Percentiles rank a stretch among this genome's conserved stretches.
Evolutionary conservation across 64 coral and sea anemone species (phyloP).

Genomic region (Stichodactyla mertensii): DNA sequence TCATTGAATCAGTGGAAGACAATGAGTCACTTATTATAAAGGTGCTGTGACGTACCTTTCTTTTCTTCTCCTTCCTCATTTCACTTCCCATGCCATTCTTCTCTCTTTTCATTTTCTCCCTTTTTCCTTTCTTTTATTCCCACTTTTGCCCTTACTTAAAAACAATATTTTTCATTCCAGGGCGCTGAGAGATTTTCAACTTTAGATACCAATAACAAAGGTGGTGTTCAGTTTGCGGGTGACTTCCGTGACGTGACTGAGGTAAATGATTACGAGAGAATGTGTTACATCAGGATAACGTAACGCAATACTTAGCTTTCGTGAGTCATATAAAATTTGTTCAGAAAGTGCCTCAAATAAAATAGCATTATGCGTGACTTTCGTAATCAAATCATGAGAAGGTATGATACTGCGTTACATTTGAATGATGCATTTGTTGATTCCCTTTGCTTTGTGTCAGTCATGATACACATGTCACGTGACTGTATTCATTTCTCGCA

Average conservation of each 20-base stretch:
- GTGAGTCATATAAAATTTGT: too few species aligned
- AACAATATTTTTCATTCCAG: not conserved
- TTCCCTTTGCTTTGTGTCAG: too few species aligned
- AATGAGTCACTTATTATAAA: constrained; percentile 74
- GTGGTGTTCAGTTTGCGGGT: constrained; percentile 45
- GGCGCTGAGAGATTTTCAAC: constrained; percentile 68
- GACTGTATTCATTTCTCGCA: too few species aligned
- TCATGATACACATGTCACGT: too few species aligned
- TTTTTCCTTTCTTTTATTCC: too few species aligned
- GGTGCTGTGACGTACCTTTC: constrained; percentile 10
- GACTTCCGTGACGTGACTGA: constrained; percentile 45
- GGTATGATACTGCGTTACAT: too few species aligned
- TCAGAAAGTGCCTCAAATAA: not conserved
- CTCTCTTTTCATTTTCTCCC: not conserved
- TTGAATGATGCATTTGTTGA: too few species aligned
- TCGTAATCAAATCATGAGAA: not conserved
- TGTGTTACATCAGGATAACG: too few species aligned
- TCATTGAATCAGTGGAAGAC: constrained; percentile 54
- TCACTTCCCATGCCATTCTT: not conserved
- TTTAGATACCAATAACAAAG: constrained; percentile 43
- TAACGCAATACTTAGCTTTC: too few species aligned
- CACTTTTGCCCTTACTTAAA: not conserved
- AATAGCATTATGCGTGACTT: too few species aligned
- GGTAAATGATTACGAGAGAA: not conserved
- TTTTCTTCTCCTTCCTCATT: not conserved